Conservation (phyloP, 2,797 vertebrate species). For the Taeniopygia guttata region DNA sequence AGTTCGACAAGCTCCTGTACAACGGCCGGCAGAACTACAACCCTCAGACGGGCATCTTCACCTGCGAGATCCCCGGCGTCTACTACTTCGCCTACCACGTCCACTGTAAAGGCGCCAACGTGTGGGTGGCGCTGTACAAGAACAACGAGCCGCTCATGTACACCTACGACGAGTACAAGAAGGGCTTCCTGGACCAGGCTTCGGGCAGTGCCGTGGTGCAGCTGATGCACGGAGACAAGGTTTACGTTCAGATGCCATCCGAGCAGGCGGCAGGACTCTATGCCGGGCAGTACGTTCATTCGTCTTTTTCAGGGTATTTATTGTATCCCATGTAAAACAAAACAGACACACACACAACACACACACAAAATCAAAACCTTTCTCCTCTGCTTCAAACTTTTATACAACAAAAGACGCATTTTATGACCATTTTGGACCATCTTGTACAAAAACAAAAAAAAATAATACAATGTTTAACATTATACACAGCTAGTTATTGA, state of each 20-base stretch:
- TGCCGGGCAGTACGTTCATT: slow-evolving; percentile 93
- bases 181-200: slow-evolving; percentile 94
- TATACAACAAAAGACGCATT: slow-evolving; percentile 67
- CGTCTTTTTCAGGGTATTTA: slow-evolving; percentile 96
- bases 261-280: slow-evolving; percentile 97
- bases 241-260: slow-evolving; percentile 92
- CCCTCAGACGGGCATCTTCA: slow-evolving; percentile 91
- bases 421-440: slow-evolving; percentile 67
- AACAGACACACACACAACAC: not conserved
- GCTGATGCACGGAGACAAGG: slow-evolving; percentile 86
- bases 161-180: slow-evolving; percentile 96
- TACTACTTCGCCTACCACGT: slow-evolving; percentile 97
- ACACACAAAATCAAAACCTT: slow-evolving; percentile 18
- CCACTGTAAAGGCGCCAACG: slow-evolving; percentile 94
- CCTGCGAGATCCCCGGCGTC: slow-evolving; percentile 90
- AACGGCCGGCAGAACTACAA: slow-evolving; percentile 95
- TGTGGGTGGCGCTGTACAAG: slow-evolving; percentile 96
- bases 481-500: slow-evolving; percentile 64
- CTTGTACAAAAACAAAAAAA: slow-evolving; percentile 59
- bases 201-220: slow-evolving; percentile 93
- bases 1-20: slow-evolving; percentile 94
- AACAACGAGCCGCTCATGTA: slow-evolving; percentile 97
- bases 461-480: slow-evolving; percentile 33
- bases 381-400: slow-evolving; percentile 63
- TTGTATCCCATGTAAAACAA: slow-evolving; percentile 89